These are phyloP conservation scores for Eupithecia exiguata DNA, from an alignment of 2,888 invertebrate species.

Conservation along the genomic window DNA sequence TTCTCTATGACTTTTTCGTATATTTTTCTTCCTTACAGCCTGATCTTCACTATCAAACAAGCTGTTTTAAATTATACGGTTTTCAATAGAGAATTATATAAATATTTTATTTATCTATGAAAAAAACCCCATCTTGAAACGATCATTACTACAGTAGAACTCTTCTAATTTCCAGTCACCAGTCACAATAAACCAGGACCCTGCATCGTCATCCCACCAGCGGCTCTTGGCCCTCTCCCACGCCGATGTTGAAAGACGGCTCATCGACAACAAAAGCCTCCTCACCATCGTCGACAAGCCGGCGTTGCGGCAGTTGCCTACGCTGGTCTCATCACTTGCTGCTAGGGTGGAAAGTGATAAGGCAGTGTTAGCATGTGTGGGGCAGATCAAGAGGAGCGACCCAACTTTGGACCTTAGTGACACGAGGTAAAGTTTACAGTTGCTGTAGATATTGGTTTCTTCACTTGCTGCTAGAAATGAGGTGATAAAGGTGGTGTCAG, in stretches of 20 bases:
- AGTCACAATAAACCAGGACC: slow-evolving; percentile 86
- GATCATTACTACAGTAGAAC: background rate
- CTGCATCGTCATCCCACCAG: slow-evolving; percentile 94
- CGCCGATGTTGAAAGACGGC: slow-evolving; percentile 93
- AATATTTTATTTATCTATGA: too few species aligned
- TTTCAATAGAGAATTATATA: too few species aligned
- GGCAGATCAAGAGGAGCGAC: slow-evolving; percentile 86
- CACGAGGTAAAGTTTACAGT: slow-evolving; percentile 77
- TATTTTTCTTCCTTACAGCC: too few species aligned
- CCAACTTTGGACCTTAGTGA: slow-evolving; percentile 85
- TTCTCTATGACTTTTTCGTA: too few species aligned
- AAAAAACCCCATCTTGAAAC: too few species aligned
- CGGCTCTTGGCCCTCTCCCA: slow-evolving; percentile 92
- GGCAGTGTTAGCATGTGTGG: slow-evolving; percentile 90
- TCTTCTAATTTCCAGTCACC: slow-evolving; percentile 62
- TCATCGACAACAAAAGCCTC: slow-evolving; percentile 96
- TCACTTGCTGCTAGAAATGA: slow-evolving; percentile 91
- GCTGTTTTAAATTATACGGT: too few species aligned
- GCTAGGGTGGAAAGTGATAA: slow-evolving; percentile 95
- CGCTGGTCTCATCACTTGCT: slow-evolving; percentile 87
- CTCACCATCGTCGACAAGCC: slow-evolving; percentile 93
- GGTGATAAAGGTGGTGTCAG: slow-evolving; percentile 95
- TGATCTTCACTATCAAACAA: too few species aligned
- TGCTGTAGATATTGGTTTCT: slow-evolving; percentile 87
- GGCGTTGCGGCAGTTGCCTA: slow-evolving; percentile 88